Percentiles rank a stretch among this genome's conserved stretches.
phyloP scores from a whole-genome alignment of 2,113 vertebrate species.

The Melanerpes formicivorus region DNA sequence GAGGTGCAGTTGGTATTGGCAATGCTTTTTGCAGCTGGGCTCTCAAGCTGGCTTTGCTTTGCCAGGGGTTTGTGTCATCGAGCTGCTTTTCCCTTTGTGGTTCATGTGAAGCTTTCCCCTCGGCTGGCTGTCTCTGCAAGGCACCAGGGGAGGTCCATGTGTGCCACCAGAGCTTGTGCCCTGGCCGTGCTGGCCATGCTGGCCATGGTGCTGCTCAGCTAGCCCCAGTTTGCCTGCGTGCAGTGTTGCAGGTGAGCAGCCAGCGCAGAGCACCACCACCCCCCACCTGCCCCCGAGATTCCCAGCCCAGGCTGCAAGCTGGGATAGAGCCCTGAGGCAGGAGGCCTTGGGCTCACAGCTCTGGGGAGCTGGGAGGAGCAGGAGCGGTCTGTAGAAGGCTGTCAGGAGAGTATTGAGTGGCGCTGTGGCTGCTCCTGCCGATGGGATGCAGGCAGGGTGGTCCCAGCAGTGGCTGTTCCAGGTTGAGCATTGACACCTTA shows the following conservation, averaged over 20 bases:
- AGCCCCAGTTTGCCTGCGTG: background rate
- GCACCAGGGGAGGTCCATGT: background rate
- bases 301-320: background rate
- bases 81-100: background rate
- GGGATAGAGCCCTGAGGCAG: background rate
- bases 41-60: constrained; percentile 8
- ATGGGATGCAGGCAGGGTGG: background rate
- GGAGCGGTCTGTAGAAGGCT: background rate
- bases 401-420: background rate
- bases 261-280: background rate
- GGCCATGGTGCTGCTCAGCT: background rate
- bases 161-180: background rate
- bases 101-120: background rate
- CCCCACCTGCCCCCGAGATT: background rate
- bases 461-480: no score
- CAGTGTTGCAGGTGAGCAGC: background rate
- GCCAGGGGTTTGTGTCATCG: background rate
- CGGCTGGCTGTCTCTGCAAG: background rate
- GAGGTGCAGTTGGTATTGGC: background rate
- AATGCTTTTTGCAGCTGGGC: background rate
- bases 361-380: background rate
- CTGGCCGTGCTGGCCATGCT: background rate
- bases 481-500: no score
- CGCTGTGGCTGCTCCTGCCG: background rate
- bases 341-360: background rate